Base-by-base conservation (phyloP, 2,888 invertebrate genomes). In the Heliconius sara region DNA sequence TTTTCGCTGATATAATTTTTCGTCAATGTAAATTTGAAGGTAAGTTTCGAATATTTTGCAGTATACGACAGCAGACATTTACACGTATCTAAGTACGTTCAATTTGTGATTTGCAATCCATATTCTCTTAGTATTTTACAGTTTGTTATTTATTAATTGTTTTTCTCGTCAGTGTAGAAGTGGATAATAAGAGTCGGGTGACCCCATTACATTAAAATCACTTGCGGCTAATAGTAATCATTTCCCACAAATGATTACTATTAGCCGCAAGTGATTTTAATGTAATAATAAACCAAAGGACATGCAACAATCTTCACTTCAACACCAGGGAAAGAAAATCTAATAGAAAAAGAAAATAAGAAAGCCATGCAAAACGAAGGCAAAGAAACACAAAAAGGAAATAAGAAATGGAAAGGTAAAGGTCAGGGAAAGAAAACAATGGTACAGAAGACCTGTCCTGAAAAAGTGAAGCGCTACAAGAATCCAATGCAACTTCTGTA, bases 301-400 rank as follows among this genome's bases (percentile, higher is more conserved):
- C 86, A 87, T 65, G 85, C 86, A 57, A 86, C 84, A 71, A 84
- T 87, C 82, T 84, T 86, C 81, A 88, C 86, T 70, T 84, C 84
- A 80, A 88, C 87, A 43, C 85, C 87, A 82, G 3, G 84, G 3
- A 87, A 87, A 84, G 84, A 86, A 78, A 83, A 75, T 76, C 81
- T 87, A 71, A 2, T 84, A 83, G 85, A 85, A 85, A 85, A 85
- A 47, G 84, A 85, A 85, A 85, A 71, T 82, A 85, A 86, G 19
- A 84, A 83, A 82, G 81, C 68, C 75, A 81, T 82, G 72, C 82
- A 85, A 81, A 83, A 73, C 83, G 70, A 76, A 43, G 43, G 43
- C 43, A 43, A 43, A 74, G 66, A 80, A 71, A 83, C 82, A 76
- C 78, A 65, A 83, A 80, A 83, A 81, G 79, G 79, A 74, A 63